These are phyloP conservation scores for Bombus terrestris DNA, from an alignment of 1,140 invertebrate species.

Conservation along the genomic window DNA sequence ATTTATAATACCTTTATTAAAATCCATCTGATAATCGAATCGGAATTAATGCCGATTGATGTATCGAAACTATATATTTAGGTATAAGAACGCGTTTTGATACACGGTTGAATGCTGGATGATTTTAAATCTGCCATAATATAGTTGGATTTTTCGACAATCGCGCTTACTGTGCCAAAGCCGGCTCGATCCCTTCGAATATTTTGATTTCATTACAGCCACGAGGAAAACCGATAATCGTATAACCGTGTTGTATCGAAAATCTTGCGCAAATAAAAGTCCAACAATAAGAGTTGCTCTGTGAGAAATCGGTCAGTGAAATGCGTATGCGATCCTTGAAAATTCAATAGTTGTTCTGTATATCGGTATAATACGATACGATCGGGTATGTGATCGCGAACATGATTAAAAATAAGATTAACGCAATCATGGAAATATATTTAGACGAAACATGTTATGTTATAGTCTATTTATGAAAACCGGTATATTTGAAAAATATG, in stretches of 20 bases:
- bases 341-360: background rate
- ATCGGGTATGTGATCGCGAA: background rate
- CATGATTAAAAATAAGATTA: background rate
- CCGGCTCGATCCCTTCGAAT: background rate
- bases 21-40: constrained; percentile 9
- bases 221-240: constrained; percentile 8
- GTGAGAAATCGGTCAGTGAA: background rate
- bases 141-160: background rate
- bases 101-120: background rate
- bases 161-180: background rate
- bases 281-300: background rate
- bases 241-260: background rate
- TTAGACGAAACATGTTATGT: background rate
- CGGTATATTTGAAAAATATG: too few species aligned
- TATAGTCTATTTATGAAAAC: background rate
- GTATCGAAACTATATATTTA: background rate
- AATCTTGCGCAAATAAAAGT: background rate
- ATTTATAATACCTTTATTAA: background rate
- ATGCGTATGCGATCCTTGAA: background rate
- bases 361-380: background rate
- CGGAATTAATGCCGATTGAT: background rate
- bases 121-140: constrained; percentile 20
- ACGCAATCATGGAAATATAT: background rate
- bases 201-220: constrained; percentile 35
- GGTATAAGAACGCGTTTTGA: background rate